Percentiles rank a stretch among this genome's conserved stretches.
Conservation (phyloP, 30 jellyfish, hydroid and myxozoan species). For the Mastigias papua region DNA sequence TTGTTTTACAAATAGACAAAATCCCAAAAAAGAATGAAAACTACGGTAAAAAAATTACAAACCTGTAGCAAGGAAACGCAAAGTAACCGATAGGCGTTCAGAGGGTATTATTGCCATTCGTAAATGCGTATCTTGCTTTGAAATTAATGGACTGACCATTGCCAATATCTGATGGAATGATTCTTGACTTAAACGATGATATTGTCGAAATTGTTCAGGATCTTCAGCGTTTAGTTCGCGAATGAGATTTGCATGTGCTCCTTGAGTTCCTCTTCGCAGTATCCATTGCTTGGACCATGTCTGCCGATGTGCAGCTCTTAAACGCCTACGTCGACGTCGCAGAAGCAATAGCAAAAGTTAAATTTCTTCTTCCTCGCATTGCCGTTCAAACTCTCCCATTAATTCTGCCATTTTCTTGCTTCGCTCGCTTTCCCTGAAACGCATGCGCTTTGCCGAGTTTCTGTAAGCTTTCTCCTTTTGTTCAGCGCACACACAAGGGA, state of each 20-base stretch:
- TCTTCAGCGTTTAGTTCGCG: conserved; percentile 30
- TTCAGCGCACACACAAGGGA: conserved; percentile 25
- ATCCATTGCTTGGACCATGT: no score
- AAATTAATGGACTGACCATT: conserved; percentile 18
- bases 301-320: no score
- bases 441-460: conserved; percentile 9
- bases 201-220: conserved; percentile 32
- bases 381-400: conserved; percentile 2
- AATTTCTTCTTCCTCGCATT: conserved; percentile 25
- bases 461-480: conserved; percentile 10
- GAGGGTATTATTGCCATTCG: conserved; percentile 36
- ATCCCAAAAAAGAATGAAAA: neutral
- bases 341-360: neutral
- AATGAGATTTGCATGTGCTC: conserved; percentile 30
- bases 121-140: conserved; percentile 28
- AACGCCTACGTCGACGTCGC: conserved; percentile 10
- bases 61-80: conserved; percentile 51
- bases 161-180: conserved; percentile 12
- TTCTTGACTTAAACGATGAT: conserved; percentile 29
- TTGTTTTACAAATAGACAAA: neutral
- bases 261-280: no score
- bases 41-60: no score
- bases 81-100: conserved; percentile 41
- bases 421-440: neutral
- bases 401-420: neutral